A percentile compares a stretch with the other conserved stretches of the same genome.
phyloP scores from a whole-genome alignment of 2,888 invertebrate species.

The Muscina levida region DNA sequence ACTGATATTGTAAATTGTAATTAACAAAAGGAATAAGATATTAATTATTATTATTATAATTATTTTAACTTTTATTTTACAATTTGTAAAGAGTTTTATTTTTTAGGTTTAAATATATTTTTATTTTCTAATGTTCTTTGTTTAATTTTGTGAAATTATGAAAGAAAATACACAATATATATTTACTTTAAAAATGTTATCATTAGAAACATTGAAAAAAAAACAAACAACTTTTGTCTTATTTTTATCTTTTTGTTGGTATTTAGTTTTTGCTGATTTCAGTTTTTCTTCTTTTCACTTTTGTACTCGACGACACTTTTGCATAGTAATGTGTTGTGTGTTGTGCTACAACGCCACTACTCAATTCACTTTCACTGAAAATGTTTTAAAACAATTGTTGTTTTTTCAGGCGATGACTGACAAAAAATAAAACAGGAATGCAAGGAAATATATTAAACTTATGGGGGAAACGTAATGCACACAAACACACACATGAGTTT shows the following conservation, averaged over 20 bases:
- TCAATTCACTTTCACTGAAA: too few species aligned
- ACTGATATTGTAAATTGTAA: constrained; percentile 62
- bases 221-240: constrained; percentile 17
- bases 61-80: constrained; percentile 39
- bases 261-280: neutral
- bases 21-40: constrained; percentile 34
- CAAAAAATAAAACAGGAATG: too few species aligned
- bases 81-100: constrained; percentile 56
- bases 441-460: too few species aligned
- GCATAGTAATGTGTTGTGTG: too few species aligned
- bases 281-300: neutral
- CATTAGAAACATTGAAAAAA: constrained; percentile 16
- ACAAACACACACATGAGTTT: too few species aligned
- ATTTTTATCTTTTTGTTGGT: neutral
- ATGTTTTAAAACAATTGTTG: too few species aligned
- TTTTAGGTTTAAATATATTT: constrained; percentile 44
- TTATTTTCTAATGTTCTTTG: constrained; percentile 25
- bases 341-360: too few species aligned
- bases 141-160: constrained; percentile 41
- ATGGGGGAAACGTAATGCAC: too few species aligned
- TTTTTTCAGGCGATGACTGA: too few species aligned
- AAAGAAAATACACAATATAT: constrained; percentile 41
- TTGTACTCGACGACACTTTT: neutral
- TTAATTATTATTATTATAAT: constrained; percentile 33
- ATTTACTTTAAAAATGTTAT: constrained; percentile 36